phyloP scores from a whole-genome alignment of 2,113 vertebrate genomes.

The Cryptotis parvus region DNA sequence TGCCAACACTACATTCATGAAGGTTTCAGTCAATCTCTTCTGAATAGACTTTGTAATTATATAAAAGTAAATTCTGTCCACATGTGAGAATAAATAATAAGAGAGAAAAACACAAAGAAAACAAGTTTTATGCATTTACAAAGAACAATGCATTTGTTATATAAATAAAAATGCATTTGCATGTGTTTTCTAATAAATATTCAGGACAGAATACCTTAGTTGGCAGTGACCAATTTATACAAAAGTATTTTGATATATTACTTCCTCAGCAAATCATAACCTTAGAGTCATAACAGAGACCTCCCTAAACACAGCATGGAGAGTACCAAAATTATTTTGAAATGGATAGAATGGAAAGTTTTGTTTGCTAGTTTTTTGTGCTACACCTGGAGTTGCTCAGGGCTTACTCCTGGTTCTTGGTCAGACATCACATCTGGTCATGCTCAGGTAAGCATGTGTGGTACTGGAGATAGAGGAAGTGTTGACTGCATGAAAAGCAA shows the following conservation, averaged over 20 bases:
- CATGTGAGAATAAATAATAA: too few relatives aligned
- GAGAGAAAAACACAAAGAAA: not conserved
- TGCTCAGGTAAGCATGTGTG: too few relatives aligned
- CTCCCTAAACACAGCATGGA: not conserved
- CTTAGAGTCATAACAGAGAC: not conserved
- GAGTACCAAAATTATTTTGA: not conserved
- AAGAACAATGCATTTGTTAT: too few relatives aligned
- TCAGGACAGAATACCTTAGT: not conserved
- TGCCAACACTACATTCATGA: not conserved
- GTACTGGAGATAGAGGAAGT: too few relatives aligned
- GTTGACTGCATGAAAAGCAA: too few relatives aligned
- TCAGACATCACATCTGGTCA: too few relatives aligned
- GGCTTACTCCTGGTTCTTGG: too few relatives aligned
- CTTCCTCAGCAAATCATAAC: slow-evolving; percentile 7
- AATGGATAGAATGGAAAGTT: not conserved
- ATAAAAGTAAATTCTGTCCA: not conserved
- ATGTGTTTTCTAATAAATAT: slow-evolving; percentile 8
- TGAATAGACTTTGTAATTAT: not conserved
- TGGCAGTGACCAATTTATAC: not conserved
- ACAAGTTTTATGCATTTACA: not conserved
- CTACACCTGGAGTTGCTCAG: too few relatives aligned
- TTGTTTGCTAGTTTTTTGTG: not conserved
- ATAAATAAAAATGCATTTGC: not conserved
- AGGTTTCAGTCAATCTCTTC: not conserved
- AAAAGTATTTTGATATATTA: not conserved